Conservation (phyloP, 2,797 vertebrate genomes). For the Cephalopachus bancanus region DNA sequence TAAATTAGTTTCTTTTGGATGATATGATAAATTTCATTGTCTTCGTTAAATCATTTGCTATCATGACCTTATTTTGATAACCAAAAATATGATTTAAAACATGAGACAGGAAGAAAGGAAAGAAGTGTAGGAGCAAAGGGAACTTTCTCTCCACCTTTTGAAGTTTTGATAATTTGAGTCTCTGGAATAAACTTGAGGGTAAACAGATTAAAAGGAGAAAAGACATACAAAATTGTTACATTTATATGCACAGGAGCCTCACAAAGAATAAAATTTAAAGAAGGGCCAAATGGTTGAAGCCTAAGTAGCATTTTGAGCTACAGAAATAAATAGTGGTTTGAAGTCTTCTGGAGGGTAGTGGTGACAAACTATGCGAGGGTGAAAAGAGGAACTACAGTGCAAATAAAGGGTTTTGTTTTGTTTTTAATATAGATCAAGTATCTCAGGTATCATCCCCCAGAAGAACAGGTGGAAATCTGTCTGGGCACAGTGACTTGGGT, state of each 20-base stretch:
- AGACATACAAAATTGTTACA: background rate
- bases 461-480: background rate
- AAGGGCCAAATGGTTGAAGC: background rate
- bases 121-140: background rate
- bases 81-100: slow-evolving; percentile 19
- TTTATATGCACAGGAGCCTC: background rate
- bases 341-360: background rate
- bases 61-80: background rate
- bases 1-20: background rate
- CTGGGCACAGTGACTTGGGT: background rate
- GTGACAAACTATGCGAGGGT: background rate
- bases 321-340: background rate
- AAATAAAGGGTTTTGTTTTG: background rate
- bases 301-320: background rate
- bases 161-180: background rate
- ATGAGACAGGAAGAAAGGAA: background rate
- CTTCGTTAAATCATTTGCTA: slow-evolving; percentile 5
- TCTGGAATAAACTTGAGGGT: background rate
- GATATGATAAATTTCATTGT: background rate
- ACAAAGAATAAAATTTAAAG: background rate
- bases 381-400: background rate
- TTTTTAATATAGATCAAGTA: background rate
- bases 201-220: background rate
- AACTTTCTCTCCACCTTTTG: background rate
- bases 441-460: background rate